A percentile compares a stretch with the other conserved stretches of the same genome.
These are phyloP conservation scores for Pogoniulus pusillus DNA, from an alignment of 2,797 vertebrate species.

Conservation along the genomic window DNA sequence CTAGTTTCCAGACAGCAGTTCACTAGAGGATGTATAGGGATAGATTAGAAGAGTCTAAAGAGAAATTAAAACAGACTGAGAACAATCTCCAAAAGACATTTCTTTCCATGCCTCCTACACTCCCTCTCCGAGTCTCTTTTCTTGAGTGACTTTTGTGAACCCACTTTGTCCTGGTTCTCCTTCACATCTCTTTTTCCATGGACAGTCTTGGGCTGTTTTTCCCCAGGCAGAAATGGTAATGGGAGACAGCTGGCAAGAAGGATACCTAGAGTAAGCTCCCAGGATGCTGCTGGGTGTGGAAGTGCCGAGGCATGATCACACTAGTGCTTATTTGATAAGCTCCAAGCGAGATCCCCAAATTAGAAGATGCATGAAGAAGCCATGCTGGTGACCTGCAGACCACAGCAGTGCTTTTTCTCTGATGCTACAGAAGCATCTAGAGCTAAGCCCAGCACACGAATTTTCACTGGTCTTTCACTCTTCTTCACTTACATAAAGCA, in stretches of 20 bases:
- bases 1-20: not conserved
- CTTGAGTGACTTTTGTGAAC: not conserved
- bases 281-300: not conserved
- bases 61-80: not conserved
- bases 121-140: not conserved
- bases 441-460: not conserved
- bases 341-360: not conserved
- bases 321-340: not conserved
- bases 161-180: not conserved
- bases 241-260: not conserved
- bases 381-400: not conserved
- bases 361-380: not conserved
- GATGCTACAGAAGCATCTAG: not conserved
- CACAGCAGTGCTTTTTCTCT: not conserved
- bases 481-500: not conserved
- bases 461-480: not conserved
- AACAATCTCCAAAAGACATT: not conserved
- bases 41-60: not conserved
- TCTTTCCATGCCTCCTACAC: not conserved
- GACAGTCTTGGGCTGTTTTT: not conserved
- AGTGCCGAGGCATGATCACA: slow-evolving; percentile 9
- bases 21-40: not conserved
- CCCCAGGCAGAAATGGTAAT: not conserved
- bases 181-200: not conserved
- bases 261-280: accelerated